Percentiles rank a stretch among this genome's conserved stretches.
phyloP scores from a whole-genome alignment of 2,113 vertebrate genomes.

The Lathamus discolor region DNA sequence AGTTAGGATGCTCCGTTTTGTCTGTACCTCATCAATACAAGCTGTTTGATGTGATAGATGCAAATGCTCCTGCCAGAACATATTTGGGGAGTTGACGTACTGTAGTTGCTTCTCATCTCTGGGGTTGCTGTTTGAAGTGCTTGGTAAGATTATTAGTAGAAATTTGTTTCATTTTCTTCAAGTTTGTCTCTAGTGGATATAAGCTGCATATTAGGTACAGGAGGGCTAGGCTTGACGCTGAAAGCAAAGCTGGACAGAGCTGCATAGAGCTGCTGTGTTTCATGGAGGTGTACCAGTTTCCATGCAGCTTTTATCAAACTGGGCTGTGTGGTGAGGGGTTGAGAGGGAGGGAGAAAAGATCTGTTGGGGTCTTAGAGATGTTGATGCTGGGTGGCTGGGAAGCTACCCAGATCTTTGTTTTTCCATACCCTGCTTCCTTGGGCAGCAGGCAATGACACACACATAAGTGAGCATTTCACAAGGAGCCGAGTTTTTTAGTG shows the following conservation, averaged over 20 bases:
- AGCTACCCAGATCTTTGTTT: background rate
- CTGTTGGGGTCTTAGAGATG: background rate
- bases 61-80: background rate
- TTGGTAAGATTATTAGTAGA: background rate
- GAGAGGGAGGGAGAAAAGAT: background rate
- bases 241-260: background rate
- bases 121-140: background rate
- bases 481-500: background rate
- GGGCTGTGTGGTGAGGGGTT: background rate
- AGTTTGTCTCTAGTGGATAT: background rate
- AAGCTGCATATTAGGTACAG: background rate
- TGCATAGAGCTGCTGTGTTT: background rate
- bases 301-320: background rate
- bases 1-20: background rate
- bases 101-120: background rate
- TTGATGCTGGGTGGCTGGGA: background rate
- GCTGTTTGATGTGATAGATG: background rate
- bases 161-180: background rate
- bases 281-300: background rate
- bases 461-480: background rate
- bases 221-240: background rate
- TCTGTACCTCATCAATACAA: background rate
- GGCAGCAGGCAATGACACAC: background rate
- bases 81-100: background rate
- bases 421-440: background rate